Percentiles rank a stretch among this genome's conserved stretches.
Evolutionary conservation across 1,140 invertebrate species (phyloP).

Genomic region (Antheraea mylitta): DNA sequence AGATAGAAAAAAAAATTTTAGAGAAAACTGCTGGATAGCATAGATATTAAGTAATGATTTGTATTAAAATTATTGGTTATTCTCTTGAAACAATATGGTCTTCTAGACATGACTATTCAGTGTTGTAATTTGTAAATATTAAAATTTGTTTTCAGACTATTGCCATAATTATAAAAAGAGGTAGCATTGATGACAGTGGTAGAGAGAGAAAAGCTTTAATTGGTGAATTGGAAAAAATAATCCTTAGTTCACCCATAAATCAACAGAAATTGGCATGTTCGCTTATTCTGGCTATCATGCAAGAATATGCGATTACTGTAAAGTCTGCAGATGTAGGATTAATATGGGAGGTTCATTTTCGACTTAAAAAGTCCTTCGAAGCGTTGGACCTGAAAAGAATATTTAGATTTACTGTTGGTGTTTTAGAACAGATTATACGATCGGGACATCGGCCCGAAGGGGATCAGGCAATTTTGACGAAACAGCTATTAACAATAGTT

Average conservation of each 20-base stretch:
- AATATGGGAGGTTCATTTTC: slow-evolving; percentile 92
- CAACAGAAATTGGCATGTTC: slow-evolving; percentile 89
- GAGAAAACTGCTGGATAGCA: no score
- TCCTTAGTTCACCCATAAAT: slow-evolving; percentile 62
- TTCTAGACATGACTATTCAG: no score
- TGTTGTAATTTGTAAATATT: neutral
- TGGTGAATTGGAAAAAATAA: slow-evolving; percentile 80
- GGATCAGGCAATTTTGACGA: slow-evolving; percentile 76
- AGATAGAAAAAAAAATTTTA: no score
- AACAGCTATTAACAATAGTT: slow-evolving; percentile 85
- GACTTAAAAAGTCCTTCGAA: slow-evolving; percentile 92
- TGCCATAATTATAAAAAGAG: slow-evolving; percentile 92
- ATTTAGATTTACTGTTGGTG: slow-evolving; percentile 80
- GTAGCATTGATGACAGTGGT: slow-evolving; percentile 86
- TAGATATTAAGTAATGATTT: no score
- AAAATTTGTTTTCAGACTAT: slow-evolving; percentile 82
- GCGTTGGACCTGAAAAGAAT: slow-evolving; percentile 88
- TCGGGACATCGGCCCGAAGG: slow-evolving; percentile 75
- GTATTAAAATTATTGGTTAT: no score
- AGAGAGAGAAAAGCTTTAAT: slow-evolving; percentile 85
- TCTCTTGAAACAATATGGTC: no score
- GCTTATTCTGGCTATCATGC: slow-evolving; percentile 89
- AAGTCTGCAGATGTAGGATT: slow-evolving; percentile 92
- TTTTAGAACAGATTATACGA: slow-evolving; percentile 78
- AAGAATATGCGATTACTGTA: slow-evolving; percentile 92